Percentiles rank a stretch among this genome's conserved stretches.
phyloP scores from a whole-genome alignment of 2,888 invertebrate genomes.

The Steinernema hermaphroditum region DNA sequence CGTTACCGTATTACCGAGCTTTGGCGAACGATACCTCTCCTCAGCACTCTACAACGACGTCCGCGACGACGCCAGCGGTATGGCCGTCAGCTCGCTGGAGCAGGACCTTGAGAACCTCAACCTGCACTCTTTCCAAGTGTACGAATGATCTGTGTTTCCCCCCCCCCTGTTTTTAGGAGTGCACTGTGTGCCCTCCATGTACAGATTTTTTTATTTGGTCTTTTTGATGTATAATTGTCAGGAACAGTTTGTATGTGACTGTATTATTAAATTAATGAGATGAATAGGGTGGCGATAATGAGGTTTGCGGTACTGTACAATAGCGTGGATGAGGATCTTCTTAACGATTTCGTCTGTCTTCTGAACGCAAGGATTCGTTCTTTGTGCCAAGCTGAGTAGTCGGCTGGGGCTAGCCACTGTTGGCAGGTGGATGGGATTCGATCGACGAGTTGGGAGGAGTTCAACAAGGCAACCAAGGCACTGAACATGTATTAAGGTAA shows the following conservation, averaged over 20 bases:
- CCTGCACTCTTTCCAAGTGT: conserved; percentile 49
- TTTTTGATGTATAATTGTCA: no score
- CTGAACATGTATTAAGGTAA: conserved; percentile 4
- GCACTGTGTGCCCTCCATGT: no score
- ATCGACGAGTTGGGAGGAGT: conserved; percentile 33
- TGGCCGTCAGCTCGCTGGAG: conserved; percentile 55
- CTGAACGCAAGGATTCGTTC: conserved; percentile 28
- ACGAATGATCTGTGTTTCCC: no score
- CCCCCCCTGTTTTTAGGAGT: no score
- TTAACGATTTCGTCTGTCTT: conserved; percentile 4
- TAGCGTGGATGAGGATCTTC: not conserved
- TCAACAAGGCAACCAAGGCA: conserved; percentile 34
- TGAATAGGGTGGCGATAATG: no score
- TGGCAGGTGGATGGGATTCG: conserved; percentile 34
- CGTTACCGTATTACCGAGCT: conserved; percentile 62
- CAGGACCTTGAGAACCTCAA: conserved; percentile 53
- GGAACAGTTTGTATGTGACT: no score
- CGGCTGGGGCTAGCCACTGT: conserved; percentile 36
- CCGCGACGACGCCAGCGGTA: conserved; percentile 52
- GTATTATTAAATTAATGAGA: no score
- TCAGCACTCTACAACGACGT: conserved; percentile 57
- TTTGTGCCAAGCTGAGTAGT: conserved; percentile 40
- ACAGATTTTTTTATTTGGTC: no score
- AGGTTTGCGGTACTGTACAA: no score
- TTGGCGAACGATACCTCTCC: conserved; percentile 64